These are phyloP conservation scores for Ephialtes manifestator DNA, from an alignment of 2,888 invertebrate genomes.

Conservation along the genomic window DNA sequence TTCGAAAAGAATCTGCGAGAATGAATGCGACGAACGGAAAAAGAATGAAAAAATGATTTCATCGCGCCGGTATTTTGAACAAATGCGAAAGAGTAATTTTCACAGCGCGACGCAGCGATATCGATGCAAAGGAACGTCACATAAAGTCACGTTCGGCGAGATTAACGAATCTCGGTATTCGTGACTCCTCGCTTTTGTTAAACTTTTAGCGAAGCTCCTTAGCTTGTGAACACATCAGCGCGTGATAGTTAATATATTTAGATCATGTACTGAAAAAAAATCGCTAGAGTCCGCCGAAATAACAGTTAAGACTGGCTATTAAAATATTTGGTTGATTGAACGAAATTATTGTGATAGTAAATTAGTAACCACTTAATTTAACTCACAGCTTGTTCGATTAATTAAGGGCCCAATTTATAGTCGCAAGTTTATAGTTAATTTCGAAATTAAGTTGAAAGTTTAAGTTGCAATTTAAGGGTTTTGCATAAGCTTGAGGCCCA, in stretches of 20 bases:
- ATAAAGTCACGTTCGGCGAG: constrained; percentile 58
- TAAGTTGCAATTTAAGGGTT: too few species aligned
- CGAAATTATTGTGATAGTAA: too few species aligned
- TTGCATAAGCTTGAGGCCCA: too few species aligned
- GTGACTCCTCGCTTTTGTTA: constrained; percentile 42
- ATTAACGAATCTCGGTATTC: constrained; percentile 60
- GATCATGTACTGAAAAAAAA: not conserved
- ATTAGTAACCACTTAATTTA: too few species aligned
- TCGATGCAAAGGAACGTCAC: constrained; percentile 13
- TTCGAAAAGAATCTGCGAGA: constrained; percentile 6
- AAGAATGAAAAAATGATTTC: constrained; percentile 21
- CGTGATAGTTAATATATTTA: constrained; percentile 10
- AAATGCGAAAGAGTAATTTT: not conserved
- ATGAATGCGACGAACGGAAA: not conserved
- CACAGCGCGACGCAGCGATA: not conserved
- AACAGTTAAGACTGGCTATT: too few species aligned
- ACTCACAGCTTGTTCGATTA: too few species aligned
- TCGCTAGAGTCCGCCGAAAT: too few species aligned
- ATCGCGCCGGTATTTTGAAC: constrained; percentile 8
- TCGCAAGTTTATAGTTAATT: too few species aligned
- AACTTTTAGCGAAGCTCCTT: not conserved
- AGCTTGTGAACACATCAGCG: not conserved
- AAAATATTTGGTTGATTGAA: too few species aligned
- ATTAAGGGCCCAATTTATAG: too few species aligned
- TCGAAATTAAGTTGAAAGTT: too few species aligned